Conservation (phyloP, 1,140 invertebrate genomes). For the Drosophila suzukii region DNA sequence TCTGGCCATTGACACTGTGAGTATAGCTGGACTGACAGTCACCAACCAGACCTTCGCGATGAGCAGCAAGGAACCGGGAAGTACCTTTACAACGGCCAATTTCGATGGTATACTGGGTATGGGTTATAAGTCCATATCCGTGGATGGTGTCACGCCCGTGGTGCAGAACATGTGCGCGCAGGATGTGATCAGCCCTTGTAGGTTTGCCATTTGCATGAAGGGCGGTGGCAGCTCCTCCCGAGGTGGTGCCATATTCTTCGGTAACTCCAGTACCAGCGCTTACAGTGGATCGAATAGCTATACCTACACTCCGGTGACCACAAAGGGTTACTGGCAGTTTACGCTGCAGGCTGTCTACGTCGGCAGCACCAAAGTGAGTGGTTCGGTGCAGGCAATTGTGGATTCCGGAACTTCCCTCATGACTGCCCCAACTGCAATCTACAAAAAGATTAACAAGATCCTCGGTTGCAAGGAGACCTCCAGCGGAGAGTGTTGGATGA, state of each 20-base stretch:
- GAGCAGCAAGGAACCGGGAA: conserved; percentile 94
- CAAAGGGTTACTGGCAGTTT: conserved; percentile 66
- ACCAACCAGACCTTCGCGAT: conserved; percentile 96
- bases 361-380: conserved; percentile 45
- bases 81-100: conserved; percentile 95
- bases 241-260: conserved; percentile 40
- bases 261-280: conserved; percentile 27
- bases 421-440: conserved; percentile 87
- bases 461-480: conserved; percentile 47
- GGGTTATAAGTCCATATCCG: conserved; percentile 93
- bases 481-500: conserved; percentile 36
- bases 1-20: conserved; percentile 31
- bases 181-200: conserved; percentile 88
- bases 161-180: conserved; percentile 97
- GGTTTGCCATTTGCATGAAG: conserved; percentile 98
- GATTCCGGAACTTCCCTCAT: conserved; percentile 91
- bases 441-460: conserved; percentile 71
- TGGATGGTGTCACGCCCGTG: conserved; percentile 94
- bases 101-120: conserved; percentile 98
- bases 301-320: conserved; percentile 54
- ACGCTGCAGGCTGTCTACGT: conserved; percentile 32
- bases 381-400: conserved; percentile 87
- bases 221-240: conserved; percentile 52
- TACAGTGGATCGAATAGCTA: conserved; percentile 43
- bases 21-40: conserved; percentile 87